phyloP scores from a whole-genome alignment of 2,888 invertebrate genomes.

The Choreutis nemorana region DNA sequence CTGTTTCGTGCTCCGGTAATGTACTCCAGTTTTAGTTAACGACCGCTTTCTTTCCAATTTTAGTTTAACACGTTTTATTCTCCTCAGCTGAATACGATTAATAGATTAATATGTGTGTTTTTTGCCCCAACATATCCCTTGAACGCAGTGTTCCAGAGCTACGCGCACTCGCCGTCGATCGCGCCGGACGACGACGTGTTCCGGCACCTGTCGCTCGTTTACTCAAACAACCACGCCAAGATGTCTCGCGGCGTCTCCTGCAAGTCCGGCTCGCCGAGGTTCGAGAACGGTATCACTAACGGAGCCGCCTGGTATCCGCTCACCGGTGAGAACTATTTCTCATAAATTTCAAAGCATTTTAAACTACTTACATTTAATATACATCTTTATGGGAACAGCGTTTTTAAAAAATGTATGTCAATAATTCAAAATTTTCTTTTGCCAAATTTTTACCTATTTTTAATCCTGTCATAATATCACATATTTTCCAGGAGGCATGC shows the following conservation, averaged over 20 bases:
- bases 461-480: neutral
- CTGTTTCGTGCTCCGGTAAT: slow-evolving; percentile 77
- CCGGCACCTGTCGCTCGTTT: slow-evolving; percentile 82
- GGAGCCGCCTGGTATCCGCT: slow-evolving; percentile 94
- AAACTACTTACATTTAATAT: too few species aligned
- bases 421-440: too few species aligned
- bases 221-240: slow-evolving; percentile 87
- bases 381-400: too few species aligned
- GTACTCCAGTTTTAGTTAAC: too few species aligned
- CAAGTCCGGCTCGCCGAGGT: slow-evolving; percentile 75
- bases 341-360: neutral
- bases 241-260: slow-evolving; percentile 89
- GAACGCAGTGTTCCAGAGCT: slow-evolving; percentile 85
- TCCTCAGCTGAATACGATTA: too few species aligned
- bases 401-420: too few species aligned
- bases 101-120: too few species aligned
- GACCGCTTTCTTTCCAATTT: too few species aligned
- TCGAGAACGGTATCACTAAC: slow-evolving; percentile 91
- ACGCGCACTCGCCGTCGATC: slow-evolving; percentile 80
- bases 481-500: slow-evolving; percentile 78
- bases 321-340: slow-evolving; percentile 58
- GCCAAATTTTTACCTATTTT: too few species aligned
- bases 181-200: slow-evolving; percentile 95
- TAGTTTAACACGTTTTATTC: too few species aligned
- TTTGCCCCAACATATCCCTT: slow-evolving; percentile 73